These are phyloP conservation scores for Drosophila fulvimacula DNA, from an alignment of 2,888 invertebrate species.

Conservation along the genomic window DNA sequence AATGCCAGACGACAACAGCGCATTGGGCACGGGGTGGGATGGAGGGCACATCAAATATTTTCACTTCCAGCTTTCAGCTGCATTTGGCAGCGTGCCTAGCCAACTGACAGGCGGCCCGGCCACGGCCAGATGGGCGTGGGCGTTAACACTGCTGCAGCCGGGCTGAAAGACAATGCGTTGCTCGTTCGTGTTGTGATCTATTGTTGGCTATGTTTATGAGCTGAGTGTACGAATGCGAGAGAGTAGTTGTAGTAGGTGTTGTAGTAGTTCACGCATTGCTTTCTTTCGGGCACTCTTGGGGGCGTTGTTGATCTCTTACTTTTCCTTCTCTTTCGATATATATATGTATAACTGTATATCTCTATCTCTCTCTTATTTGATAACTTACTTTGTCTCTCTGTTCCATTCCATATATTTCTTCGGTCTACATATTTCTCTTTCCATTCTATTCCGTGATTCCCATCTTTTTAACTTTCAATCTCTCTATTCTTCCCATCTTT, in stretches of 20 bases:
- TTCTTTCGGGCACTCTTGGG: neutral
- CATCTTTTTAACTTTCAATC: too few relatives aligned
- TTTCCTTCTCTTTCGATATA: neutral
- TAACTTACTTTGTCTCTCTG: neutral
- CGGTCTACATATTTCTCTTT: too few relatives aligned
- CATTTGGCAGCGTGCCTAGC: conserved; percentile 24
- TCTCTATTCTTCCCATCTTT: too few relatives aligned
- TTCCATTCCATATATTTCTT: too few relatives aligned
- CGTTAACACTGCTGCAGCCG: conserved; percentile 48
- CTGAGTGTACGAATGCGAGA: neutral
- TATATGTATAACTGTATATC: neutral
- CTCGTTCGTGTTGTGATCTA: conserved; percentile 9
- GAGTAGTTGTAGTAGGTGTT: neutral
- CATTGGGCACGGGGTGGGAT: neutral
- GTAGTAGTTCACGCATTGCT: conserved; percentile 6
- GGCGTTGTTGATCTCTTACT: neutral
- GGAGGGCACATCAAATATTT: conserved; percentile 25
- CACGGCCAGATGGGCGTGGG: neutral
- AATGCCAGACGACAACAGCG: conserved; percentile 22
- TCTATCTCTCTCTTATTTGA: neutral
- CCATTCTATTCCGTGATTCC: too few relatives aligned
- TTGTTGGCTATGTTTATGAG: conserved; percentile 6
- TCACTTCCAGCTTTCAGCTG: conserved; percentile 38
- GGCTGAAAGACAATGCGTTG: conserved; percentile 6
- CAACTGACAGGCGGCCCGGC: neutral